Evolutionary conservation across 2,888 invertebrate genomes (phyloP).

Genomic region (Marronus borbonicus): DNA sequence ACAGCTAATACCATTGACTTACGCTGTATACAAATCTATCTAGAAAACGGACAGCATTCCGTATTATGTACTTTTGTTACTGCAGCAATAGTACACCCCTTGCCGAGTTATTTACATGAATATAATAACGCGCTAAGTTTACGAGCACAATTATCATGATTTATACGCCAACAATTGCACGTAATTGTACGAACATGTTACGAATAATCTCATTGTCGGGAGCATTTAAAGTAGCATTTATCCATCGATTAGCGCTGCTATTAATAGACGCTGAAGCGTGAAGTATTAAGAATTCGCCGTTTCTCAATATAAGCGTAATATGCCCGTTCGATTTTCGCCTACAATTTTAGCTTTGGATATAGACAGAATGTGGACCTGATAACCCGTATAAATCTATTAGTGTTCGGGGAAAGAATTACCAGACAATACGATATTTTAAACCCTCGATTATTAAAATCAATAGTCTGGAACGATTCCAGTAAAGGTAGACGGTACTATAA

Average conservation of each 20-base stretch:
- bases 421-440: too few relatives aligned
- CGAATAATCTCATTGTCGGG: constrained; percentile 24
- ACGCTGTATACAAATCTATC: not conserved
- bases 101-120: not conserved
- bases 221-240: not conserved
- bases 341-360: not conserved
- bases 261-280: constrained; percentile 13
- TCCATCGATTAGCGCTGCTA: not conserved
- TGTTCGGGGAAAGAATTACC: too few relatives aligned
- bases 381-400: not conserved
- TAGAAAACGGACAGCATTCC: not conserved
- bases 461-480: constrained; percentile 1
- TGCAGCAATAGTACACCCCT: not conserved
- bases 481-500: too few relatives aligned
- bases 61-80: not conserved
- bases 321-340: not conserved
- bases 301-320: not conserved
- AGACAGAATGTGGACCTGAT: not conserved
- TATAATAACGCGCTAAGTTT: not conserved
- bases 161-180: not conserved
- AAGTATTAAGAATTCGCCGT: constrained; percentile 5
- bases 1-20: too few relatives aligned
- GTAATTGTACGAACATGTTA: not conserved
- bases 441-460: constrained; percentile 1
- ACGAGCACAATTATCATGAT: not conserved